Evolutionary conservation across 1,140 invertebrate species (phyloP), one percentile per base, ranked within the genome.

Genomic region (Drosophila pachea): DNA sequence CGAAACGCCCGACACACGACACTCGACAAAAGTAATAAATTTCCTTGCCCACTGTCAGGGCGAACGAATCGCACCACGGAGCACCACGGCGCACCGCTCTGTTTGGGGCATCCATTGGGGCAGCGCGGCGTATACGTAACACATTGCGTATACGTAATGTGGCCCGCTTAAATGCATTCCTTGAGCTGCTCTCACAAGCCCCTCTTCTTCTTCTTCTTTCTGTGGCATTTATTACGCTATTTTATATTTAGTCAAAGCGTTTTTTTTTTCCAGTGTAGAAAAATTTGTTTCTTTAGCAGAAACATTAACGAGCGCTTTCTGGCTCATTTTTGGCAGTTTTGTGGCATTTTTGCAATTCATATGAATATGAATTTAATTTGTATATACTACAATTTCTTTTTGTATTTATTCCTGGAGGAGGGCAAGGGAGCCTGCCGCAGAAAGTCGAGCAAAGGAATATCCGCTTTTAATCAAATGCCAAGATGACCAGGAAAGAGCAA

Each of bases 401-500:
- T 50, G 49, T n/a, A n/a, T n/a, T 22, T 22, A 22, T 22, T 22
- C 22, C 22, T 22, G 3, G 22, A 22, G 22, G 22, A 22, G 22
- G 22, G 22, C 22, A 1, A 22, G 1, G 22, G 22, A 22, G 3
- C 22, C 22, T 42, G 43, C 32, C 63, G n/a, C 45, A 48, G 12
- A 49, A 65, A 63, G 64, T 42, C 59, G 55, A 59, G 40, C 78
- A 77, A 63, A 59, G 54, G 61, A 31, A 53, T 40, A 68, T 83
- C 55, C 69, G 69, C 48, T 74, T 83, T 84, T 86, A 84, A 84
- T 84, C 79, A 84, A 84, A 84, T 76, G 81, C 73, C 76, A 65
- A 76, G 60, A 55, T 84, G 76, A 76, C 70, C 71, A 62, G 54
- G 68, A 8, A 14, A 7, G 32, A 7, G 9, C 9, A 14, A 31